These are phyloP conservation scores for Capreolus pygargus DNA, from an alignment of 2,113 vertebrate genomes.

Conservation along the genomic window DNA sequence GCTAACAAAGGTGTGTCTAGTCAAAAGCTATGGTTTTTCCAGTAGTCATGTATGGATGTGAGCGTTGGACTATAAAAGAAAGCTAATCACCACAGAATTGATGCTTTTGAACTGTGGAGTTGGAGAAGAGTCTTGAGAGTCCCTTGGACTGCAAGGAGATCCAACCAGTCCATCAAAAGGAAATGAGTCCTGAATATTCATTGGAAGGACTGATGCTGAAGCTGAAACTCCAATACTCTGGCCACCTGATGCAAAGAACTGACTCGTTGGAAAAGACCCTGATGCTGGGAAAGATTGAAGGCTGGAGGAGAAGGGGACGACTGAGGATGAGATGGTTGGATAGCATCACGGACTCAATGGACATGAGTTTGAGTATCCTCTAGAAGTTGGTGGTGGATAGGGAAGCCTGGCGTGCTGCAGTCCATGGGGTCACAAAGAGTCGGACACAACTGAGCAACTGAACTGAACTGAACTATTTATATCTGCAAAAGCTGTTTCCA, in stretches of 20 bases:
- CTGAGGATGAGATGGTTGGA: not conserved
- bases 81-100: rapidly evolving
- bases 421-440: not conserved
- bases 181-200: not conserved
- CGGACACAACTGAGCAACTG: rapidly evolving
- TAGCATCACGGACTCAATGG: rapidly evolving
- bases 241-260: not conserved
- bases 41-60: not conserved
- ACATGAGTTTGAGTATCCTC: not conserved
- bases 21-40: not conserved
- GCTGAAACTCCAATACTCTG: not conserved
- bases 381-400: not conserved
- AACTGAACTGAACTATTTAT: not conserved
- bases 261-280: not conserved
- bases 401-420: not conserved
- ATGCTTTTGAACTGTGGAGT: not conserved
- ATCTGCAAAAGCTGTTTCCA: not conserved
- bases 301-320: not conserved
- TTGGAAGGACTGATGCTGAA: not conserved
- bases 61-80: not conserved
- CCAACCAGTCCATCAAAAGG: not conserved
- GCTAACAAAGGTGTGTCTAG: not conserved
- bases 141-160: not conserved
- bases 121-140: not conserved
- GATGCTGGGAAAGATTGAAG: not conserved